Base-by-base conservation (phyloP, 1,140 invertebrate genomes). In the Lordiphosa clarofinis region DNA sequence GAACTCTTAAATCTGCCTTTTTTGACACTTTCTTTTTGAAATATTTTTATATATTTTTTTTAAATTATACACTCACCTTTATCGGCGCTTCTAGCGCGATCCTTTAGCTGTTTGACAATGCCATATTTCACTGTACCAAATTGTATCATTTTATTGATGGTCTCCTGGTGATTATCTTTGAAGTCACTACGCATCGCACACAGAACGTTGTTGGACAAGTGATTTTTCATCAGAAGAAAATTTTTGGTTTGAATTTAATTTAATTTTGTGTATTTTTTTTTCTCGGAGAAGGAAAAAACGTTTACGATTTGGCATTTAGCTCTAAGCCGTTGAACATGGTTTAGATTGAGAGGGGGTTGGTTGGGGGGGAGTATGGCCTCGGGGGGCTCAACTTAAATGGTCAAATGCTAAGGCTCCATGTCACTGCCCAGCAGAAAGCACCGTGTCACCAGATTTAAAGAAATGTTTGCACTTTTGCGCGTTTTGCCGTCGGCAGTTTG, bases 51-150 rank as follows among this genome's bases (percentile, higher is more conserved):
- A 1, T 1, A 15, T 15, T 15, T 15, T 15, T 1, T 15, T 15
- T n/a, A n/a, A n/a, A n/a, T n/a, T n/a, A n/a, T n/a, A n/a, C 21
- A 24, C 21, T 24, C 21, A 88, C 87, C 87, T 86, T 86, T 86
- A 28, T 88, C 87, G 11, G 82, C 67, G 62, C 87, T 88, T 42
- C 73, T 59, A 21, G 87, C 79, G 62, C 87, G 87, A 88, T 91
- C 90, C 71, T 86, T 90, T 67, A 87, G 89, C 73, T 90, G 89
- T 87, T 89, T 89, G 88, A 91, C 90, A 79, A 91, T 91, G 89
- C 90, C 90, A 90, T 91, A 91, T 89, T 91, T 91, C 66, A 91
- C 90, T 68, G 90, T 91, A 73, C 90, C 91, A 89, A 91, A 91
- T 89, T 90, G 90, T 90, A 91, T 90, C 91, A 91, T 91, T 90